Evolutionary conservation across 2,113 vertebrate genomes (phyloP).

Genomic region (Catagonus wagneri): DNA sequence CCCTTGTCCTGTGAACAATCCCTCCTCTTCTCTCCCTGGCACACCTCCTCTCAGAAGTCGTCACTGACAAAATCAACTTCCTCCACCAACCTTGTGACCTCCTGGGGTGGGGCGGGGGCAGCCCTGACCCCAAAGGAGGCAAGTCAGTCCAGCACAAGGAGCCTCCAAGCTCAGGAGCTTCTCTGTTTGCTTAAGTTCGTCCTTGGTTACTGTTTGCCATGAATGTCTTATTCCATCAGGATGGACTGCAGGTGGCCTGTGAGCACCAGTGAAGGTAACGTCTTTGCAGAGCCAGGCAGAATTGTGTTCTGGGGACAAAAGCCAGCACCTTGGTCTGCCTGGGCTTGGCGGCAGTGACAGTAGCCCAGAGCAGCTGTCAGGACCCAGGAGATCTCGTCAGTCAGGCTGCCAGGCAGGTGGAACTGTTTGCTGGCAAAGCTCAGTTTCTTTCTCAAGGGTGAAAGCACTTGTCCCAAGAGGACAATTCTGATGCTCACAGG

Average conservation of each 20-base stretch:
- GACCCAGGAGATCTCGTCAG: not conserved
- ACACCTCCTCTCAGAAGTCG: not conserved
- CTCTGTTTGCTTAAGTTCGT: slow-evolving; percentile 59
- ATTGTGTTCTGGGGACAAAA: slow-evolving; percentile 13
- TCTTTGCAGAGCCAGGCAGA: not conserved
- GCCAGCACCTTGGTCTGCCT: not conserved
- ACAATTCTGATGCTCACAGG: not conserved
- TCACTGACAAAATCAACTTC: not conserved
- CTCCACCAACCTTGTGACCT: not conserved
- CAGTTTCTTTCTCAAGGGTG: not conserved
- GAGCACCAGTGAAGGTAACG: not conserved
- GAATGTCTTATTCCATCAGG: slow-evolving; percentile 42
- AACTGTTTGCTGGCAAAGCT: not conserved
- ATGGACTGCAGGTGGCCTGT: not conserved
- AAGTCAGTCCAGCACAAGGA: not conserved
- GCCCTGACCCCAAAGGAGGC: not conserved
- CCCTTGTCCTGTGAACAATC: not conserved
- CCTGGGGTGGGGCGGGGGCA: not conserved
- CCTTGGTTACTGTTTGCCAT: slow-evolving; percentile 56
- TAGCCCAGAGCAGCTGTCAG: not conserved
- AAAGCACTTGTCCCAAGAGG: not conserved
- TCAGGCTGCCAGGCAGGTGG: not conserved
- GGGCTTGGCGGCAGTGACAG: not conserved
- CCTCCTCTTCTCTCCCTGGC: not conserved
- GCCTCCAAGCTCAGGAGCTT: not conserved